A percentile compares a stretch with the other conserved stretches of the same genome.
phyloP scores from a whole-genome alignment of 2,113 vertebrate genomes.

The Furnarius figulus region DNA sequence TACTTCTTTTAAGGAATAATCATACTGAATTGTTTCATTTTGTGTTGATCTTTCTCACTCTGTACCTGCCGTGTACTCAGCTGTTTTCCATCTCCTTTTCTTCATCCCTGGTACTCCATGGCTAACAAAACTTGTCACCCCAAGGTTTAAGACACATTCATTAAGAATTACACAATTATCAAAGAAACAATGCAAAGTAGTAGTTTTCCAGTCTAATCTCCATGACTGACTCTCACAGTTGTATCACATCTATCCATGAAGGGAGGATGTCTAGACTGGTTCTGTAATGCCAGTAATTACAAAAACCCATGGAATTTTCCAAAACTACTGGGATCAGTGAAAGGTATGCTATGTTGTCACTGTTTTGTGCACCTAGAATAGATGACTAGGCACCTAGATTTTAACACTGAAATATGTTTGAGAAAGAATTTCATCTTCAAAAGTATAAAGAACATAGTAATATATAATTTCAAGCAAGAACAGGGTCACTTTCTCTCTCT shows the following conservation, averaged over 20 bases:
- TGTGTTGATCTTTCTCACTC: not conserved
- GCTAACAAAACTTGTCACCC: not conserved
- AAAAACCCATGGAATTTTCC: slow-evolving; percentile 2
- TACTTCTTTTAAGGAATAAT: not conserved
- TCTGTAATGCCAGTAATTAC: not conserved
- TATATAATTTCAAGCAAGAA: not conserved
- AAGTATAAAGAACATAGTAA: not conserved
- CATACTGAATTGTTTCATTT: not conserved
- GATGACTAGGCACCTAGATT: not conserved
- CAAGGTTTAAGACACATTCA: not conserved
- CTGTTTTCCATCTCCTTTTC: not conserved
- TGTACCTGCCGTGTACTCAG: not conserved
- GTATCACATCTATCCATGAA: not conserved
- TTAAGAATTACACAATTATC: not conserved
- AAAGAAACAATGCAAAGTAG: not conserved
- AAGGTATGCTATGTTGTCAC: not conserved
- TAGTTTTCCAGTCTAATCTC: not conserved
- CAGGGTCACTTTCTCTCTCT: not conserved
- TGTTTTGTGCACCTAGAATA: not conserved
- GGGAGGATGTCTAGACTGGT: not conserved
- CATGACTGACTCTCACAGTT: not conserved
- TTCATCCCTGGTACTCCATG: not conserved
- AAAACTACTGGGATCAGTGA: not conserved
- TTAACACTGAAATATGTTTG: not conserved
- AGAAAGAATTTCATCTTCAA: not conserved